phyloP scores from a whole-genome alignment of 2,888 invertebrate genomes.

The Mythimna impura region DNA sequence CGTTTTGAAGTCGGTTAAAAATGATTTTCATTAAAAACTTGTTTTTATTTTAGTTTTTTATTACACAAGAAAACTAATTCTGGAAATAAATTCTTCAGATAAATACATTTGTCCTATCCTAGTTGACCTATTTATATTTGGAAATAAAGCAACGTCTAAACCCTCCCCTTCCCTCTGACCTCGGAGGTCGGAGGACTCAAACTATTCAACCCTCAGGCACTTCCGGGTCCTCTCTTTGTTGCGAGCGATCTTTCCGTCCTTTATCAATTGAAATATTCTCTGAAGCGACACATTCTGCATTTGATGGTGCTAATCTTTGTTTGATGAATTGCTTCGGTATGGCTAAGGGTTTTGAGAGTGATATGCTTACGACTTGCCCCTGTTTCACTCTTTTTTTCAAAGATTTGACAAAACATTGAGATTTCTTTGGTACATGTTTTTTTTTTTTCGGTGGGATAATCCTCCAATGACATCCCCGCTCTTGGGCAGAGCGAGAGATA shows the following conservation, averaged over 20 bases:
- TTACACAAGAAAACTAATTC: too few species aligned
- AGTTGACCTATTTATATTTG: conserved; percentile 54
- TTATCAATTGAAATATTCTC: conserved; percentile 71
- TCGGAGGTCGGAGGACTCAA: conserved; percentile 64
- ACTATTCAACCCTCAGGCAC: conserved; percentile 76
- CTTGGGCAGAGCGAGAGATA: too few species aligned
- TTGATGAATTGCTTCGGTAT: conserved; percentile 44
- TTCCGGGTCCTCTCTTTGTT: conserved; percentile 77
- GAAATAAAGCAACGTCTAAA: conserved; percentile 21
- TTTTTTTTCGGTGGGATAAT: too few species aligned
- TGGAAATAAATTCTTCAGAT: too few species aligned
- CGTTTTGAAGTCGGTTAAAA: too few species aligned
- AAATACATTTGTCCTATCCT: conserved; percentile 6
- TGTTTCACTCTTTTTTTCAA: not conserved
- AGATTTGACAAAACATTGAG: not conserved
- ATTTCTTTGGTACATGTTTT: not conserved
- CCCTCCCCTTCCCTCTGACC: conserved; percentile 50
- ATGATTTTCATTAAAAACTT: too few species aligned
- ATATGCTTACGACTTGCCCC: not conserved
- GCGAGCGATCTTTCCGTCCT: conserved; percentile 73
- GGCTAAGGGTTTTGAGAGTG: not conserved
- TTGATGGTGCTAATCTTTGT: conserved; percentile 52
- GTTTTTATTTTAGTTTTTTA: too few species aligned
- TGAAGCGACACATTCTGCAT: conserved; percentile 67
- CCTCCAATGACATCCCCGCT: too few species aligned